Conservation (phyloP, 2,113 vertebrate genomes). For the Larimichthys polyactis region DNA sequence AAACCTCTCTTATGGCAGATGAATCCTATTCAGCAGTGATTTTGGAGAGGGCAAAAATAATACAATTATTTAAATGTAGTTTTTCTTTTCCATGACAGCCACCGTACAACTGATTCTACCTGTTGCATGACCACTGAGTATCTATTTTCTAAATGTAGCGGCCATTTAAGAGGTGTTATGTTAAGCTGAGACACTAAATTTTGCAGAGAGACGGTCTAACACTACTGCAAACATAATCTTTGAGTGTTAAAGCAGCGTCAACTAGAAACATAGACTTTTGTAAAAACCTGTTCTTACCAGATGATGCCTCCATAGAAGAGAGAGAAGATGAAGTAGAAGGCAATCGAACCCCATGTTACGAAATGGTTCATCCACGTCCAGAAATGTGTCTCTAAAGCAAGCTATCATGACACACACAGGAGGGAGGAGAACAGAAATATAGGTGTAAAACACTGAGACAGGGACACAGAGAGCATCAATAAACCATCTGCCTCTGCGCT, state of each 20-base stretch:
- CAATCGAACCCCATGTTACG: conserved; percentile 98
- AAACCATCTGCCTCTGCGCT: conserved; percentile 32
- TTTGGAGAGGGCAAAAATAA: neutral
- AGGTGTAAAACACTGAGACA: conserved; percentile 28
- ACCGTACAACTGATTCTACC: too few relatives aligned
- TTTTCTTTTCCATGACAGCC: too few relatives aligned
- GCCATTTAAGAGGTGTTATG: neutral
- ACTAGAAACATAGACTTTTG: neutral
- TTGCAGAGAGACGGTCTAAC: neutral
- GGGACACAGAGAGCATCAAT: conserved; percentile 5
- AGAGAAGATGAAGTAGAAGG: conserved; percentile 98
- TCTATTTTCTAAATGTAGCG: too few relatives aligned
- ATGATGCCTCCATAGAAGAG: conserved; percentile 98
- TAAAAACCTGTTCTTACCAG: conserved; percentile 86
- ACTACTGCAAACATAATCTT: neutral
- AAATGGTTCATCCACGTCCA: conserved; percentile 99
- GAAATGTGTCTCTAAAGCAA: conserved; percentile 97
- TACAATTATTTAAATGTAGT: too few relatives aligned
- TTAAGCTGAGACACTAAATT: neutral
- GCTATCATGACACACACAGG: conserved; percentile 80
- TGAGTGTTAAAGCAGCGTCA: neutral
- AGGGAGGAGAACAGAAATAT: neutral
- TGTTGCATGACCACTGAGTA: too few relatives aligned
- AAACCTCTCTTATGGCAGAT: neutral
- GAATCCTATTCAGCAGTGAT: neutral